These are phyloP conservation scores for Cyclina sinensis DNA, from an alignment of 1,140 invertebrate species.

Conservation along the genomic window DNA sequence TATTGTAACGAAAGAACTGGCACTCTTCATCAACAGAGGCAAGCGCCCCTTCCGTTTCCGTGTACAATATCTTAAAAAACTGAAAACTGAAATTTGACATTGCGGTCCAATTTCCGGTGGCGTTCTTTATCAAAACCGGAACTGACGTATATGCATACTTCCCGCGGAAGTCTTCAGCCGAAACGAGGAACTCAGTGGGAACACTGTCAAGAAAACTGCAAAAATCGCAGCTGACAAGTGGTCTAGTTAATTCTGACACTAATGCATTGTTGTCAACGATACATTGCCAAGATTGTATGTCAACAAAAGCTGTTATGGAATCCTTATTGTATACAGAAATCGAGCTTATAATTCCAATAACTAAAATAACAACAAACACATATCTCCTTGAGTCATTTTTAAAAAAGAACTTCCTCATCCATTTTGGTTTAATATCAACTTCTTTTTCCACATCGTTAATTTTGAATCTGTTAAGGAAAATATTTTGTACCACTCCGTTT, in stretches of 20 bases:
- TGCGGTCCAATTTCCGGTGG: constrained; percentile 93
- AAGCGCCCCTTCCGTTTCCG: constrained; percentile 82
- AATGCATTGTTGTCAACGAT: constrained; percentile 94
- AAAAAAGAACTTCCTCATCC: not conserved
- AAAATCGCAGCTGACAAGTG: constrained; percentile 93
- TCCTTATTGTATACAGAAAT: constrained; percentile 11
- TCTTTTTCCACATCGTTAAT: not conserved
- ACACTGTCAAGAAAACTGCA: constrained; percentile 88
- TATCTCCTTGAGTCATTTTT: not conserved
- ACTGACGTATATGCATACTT: constrained; percentile 91
- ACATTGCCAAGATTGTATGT: constrained; percentile 87
- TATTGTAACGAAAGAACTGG: constrained; percentile 97
- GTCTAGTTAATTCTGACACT: constrained; percentile 94
- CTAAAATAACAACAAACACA: constrained; percentile 11
- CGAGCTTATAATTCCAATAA: not conserved
- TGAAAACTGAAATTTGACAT: constrained; percentile 91
- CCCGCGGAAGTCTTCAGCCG: constrained; percentile 89
- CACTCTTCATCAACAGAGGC: constrained; percentile 88
- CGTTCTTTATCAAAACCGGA: constrained; percentile 95
- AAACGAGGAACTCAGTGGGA: constrained; percentile 87
- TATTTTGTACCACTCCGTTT: not conserved
- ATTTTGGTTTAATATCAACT: not conserved
- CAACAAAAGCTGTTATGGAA: not conserved
- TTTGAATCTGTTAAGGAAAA: not conserved
- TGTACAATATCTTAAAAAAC: constrained; percentile 94